A percentile compares a stretch with the other conserved stretches of the same genome.
Evolutionary conservation across 2,888 invertebrate genomes (phyloP).

Genomic region (Callyntrura sp.): DNA sequence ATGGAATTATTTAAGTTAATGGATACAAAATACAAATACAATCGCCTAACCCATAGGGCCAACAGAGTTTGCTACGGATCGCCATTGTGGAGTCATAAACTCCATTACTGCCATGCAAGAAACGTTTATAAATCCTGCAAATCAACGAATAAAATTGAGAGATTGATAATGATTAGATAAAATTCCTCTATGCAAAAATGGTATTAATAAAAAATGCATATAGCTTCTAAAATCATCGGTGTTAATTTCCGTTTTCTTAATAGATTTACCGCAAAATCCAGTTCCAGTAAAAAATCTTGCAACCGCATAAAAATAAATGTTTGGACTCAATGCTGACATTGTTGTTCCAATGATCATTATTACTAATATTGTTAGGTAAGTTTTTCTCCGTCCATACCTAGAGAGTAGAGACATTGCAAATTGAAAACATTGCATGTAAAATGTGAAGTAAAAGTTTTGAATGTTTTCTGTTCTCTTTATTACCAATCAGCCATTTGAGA

Average conservation of each 20-base stretch:
- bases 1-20: not conserved
- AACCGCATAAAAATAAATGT: conserved; percentile 78
- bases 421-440: too few species aligned
- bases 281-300: conserved; percentile 78
- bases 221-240: not conserved
- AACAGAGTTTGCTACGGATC: conserved; percentile 77
- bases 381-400: conserved; percentile 77
- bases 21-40: not conserved
- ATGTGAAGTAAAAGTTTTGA: not conserved
- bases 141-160: too few species aligned
- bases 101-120: conserved; percentile 78
- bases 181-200: too few species aligned
- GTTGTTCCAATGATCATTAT: conserved; percentile 49
- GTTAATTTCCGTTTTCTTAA: not conserved
- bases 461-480: too few species aligned
- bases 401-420: not conserved
- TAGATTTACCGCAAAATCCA: conserved; percentile 79
- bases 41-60: conserved; percentile 72
- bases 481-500: conserved; percentile 81
- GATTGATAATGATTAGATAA: too few species aligned
- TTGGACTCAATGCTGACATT: conserved; percentile 66
- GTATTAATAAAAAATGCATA: not conserved
- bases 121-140: conserved; percentile 68
- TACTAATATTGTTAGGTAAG: conserved; percentile 44
- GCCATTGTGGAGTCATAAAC: conserved; percentile 79